Evolutionary conservation across 1,140 invertebrate genomes (phyloP).

Genomic region (Stenopsyche tienmushanensis): DNA sequence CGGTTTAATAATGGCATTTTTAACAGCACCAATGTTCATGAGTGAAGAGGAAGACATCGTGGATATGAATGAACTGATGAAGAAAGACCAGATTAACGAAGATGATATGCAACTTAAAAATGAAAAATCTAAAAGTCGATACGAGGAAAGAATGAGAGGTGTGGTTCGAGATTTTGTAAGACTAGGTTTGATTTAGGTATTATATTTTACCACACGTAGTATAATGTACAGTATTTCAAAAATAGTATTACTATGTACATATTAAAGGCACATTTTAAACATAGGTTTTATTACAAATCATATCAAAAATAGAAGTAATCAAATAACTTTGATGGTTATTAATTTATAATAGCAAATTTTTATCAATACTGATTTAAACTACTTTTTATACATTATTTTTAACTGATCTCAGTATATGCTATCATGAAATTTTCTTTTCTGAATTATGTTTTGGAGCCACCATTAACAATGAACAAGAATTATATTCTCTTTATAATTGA

Average conservation of each 20-base stretch:
- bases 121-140: neutral
- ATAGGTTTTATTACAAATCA: too few species aligned
- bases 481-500: too few species aligned
- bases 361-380: too few species aligned
- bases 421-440: too few species aligned
- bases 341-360: too few species aligned
- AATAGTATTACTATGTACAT: neutral
- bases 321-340: too few species aligned
- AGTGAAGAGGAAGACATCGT: slow-evolving; percentile 24
- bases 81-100: slow-evolving; percentile 21
- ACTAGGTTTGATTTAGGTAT: neutral
- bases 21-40: slow-evolving; percentile 22
- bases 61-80: slow-evolving; percentile 11
- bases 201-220: slow-evolving; percentile 1
- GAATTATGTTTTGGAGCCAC: too few species aligned
- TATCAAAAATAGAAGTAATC: too few species aligned
- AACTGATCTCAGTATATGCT: too few species aligned
- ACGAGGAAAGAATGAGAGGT: slow-evolving; percentile 6
- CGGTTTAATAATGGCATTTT: slow-evolving; percentile 24
- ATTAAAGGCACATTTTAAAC: too few species aligned
- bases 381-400: too few species aligned
- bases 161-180: slow-evolving; percentile 7
- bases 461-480: too few species aligned
- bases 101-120: slow-evolving; percentile 9
- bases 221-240: neutral